A percentile compares a stretch with the other conserved stretches of the same genome.
Evolutionary conservation across 2,888 invertebrate species (phyloP).

Genomic region (Dryobota labecula): DNA sequence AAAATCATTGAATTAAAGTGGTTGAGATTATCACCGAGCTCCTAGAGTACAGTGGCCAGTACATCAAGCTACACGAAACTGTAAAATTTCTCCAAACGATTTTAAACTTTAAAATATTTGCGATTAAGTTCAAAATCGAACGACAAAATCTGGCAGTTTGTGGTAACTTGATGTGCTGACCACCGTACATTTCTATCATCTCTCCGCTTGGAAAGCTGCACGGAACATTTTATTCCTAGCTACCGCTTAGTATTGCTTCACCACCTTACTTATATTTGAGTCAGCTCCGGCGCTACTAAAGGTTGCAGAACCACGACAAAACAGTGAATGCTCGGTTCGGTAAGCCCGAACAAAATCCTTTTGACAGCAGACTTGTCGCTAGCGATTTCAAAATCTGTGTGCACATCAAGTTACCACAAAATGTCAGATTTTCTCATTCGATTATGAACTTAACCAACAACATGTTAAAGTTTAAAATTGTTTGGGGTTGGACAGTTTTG

Average conservation of each 20-base stretch:
- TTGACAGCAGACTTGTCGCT: not conserved
- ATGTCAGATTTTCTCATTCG: no score
- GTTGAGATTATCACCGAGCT: slow-evolving; percentile 18
- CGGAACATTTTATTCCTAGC: not conserved
- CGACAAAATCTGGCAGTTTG: no score
- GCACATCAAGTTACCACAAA: no score
- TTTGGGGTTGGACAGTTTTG: no score
- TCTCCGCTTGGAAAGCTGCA: not conserved
- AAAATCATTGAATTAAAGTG: slow-evolving; percentile 27
- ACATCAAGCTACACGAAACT: no score
- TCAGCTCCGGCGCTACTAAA: not conserved
- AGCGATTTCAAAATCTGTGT: not conserved
- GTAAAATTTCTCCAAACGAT: no score
- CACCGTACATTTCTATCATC: not conserved
- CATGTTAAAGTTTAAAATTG: no score
- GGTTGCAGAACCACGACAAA: not conserved
- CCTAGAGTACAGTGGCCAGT: no score
- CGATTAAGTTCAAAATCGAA: no score
- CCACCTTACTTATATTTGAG: not conserved
- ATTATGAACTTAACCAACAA: no score
- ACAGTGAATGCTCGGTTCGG: not conserved
- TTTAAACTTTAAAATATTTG: no score
- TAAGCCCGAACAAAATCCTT: not conserved
- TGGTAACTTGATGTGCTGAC: no score
- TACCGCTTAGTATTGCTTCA: not conserved